Percentiles rank a stretch among this genome's conserved stretches.
Evolutionary conservation across 2,113 vertebrate genomes (phyloP).

Genomic region (Tetraodon nigroviridis): DNA sequence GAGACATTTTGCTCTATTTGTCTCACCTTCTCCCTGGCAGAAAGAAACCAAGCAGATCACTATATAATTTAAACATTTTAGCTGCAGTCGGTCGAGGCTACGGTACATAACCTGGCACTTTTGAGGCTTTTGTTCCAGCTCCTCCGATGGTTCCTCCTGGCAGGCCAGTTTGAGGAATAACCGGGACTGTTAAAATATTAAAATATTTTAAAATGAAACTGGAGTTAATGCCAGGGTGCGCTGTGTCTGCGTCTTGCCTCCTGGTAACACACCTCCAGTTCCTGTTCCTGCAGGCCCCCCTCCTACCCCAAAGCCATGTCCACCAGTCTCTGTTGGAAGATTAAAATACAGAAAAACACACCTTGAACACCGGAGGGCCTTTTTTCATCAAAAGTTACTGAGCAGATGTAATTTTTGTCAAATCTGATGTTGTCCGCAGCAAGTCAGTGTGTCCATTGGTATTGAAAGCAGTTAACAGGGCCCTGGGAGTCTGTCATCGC

Average conservation of each 20-base stretch:
- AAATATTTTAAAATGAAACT: too few relatives aligned
- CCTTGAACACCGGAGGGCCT: not conserved
- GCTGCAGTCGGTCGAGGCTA: slow-evolving; percentile 11
- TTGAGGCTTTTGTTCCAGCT: slow-evolving; percentile 70
- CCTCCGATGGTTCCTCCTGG: slow-evolving; percentile 63
- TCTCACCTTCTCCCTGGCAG: too few relatives aligned
- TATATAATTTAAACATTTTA: too few relatives aligned
- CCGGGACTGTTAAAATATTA: slow-evolving; percentile 53
- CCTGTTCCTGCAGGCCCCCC: slow-evolving; percentile 48
- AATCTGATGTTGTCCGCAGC: slow-evolving; percentile 7
- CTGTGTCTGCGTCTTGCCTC: slow-evolving; percentile 44
- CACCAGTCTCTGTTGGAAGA: slow-evolving; percentile 43
- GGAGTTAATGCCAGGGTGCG: not conserved
- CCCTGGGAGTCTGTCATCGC: slow-evolving; percentile 39
- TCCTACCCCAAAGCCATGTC: slow-evolving; percentile 34
- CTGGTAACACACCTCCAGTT: slow-evolving; percentile 49
- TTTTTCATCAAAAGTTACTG: not conserved
- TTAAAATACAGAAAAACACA: not conserved
- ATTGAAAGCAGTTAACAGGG: slow-evolving; percentile 31
- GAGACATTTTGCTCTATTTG: too few relatives aligned
- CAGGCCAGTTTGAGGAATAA: slow-evolving; percentile 75
- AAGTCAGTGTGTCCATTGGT: slow-evolving; percentile 1
- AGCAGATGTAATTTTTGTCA: not conserved
- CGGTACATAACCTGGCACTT: slow-evolving; percentile 74
- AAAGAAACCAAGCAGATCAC: too few relatives aligned